phyloP scores from a whole-genome alignment of 2,797 vertebrate species.

The Onychomys arenicola region DNA sequence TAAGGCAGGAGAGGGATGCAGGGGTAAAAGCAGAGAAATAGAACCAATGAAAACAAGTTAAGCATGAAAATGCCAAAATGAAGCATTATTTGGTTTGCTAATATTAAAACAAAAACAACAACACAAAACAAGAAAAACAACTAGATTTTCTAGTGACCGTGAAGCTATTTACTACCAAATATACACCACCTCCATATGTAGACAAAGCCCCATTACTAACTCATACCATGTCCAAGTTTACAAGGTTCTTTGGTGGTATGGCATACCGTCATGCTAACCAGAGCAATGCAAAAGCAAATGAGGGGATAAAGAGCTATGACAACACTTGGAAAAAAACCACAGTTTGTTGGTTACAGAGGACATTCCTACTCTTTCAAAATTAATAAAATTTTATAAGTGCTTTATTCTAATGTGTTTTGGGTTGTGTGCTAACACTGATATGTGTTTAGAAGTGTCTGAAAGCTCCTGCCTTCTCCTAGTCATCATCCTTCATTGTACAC shows the following conservation, averaged over 20 bases:
- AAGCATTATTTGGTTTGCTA: neutral
- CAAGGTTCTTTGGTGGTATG: neutral
- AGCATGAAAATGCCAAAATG: neutral
- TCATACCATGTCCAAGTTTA: neutral
- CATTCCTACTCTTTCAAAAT: conserved; percentile 26
- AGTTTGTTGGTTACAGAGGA: conserved; percentile 6
- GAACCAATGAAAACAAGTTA: neutral
- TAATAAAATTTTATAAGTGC: conserved; percentile 16
- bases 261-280: neutral
- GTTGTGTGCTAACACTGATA: conserved; percentile 41
- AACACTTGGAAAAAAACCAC: neutral
- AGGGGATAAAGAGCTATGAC: neutral
- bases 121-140: neutral
- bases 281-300: neutral
- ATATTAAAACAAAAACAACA: neutral
- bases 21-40: neutral
- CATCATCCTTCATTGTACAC: conserved; percentile 78
- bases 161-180: neutral
- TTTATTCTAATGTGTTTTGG: conserved; percentile 58
- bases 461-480: conserved; percentile 69
- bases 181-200: neutral
- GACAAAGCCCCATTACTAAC: neutral
- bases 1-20: neutral
- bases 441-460: conserved; percentile 74
- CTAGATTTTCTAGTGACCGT: neutral